A percentile compares a stretch with the other conserved stretches of the same genome.
Conservation (phyloP, 2,797 vertebrate species). For the Tinamus major region DNA sequence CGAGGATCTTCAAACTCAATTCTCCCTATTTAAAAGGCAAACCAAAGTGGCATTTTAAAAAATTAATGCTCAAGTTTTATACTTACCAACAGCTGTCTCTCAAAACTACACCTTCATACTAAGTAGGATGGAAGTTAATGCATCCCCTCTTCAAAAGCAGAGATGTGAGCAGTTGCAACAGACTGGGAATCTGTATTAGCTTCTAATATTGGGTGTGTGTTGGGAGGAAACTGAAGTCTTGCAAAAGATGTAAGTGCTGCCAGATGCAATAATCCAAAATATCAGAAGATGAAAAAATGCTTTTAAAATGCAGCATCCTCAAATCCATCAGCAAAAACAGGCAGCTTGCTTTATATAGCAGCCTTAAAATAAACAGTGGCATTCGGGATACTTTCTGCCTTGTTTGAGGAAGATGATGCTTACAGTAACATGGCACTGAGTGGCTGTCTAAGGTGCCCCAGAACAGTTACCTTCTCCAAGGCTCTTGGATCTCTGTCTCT, state of each 20-base stretch:
- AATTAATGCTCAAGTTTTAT: not conserved
- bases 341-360: not conserved
- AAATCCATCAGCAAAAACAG: not conserved
- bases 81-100: not conserved
- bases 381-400: not conserved
- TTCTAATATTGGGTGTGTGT: not conserved
- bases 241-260: not conserved
- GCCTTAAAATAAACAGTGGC: not conserved
- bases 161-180: not conserved
- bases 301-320: not conserved
- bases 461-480: slow-evolving; percentile 57
- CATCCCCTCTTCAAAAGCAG: not conserved
- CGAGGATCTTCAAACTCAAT: not conserved
- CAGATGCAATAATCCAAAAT: not conserved
- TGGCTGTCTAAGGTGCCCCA: not conserved
- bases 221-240: not conserved
- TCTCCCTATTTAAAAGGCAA: not conserved
- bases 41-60: not conserved
- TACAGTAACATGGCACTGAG: not conserved
- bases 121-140: not conserved
- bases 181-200: not conserved
- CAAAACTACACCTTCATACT: not conserved
- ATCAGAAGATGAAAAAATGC: not conserved
- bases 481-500: slow-evolving; percentile 14
- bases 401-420: not conserved